These are phyloP conservation scores for Carassius gibelio DNA, from an alignment of 2,113 vertebrate genomes.

Conservation along the genomic window DNA sequence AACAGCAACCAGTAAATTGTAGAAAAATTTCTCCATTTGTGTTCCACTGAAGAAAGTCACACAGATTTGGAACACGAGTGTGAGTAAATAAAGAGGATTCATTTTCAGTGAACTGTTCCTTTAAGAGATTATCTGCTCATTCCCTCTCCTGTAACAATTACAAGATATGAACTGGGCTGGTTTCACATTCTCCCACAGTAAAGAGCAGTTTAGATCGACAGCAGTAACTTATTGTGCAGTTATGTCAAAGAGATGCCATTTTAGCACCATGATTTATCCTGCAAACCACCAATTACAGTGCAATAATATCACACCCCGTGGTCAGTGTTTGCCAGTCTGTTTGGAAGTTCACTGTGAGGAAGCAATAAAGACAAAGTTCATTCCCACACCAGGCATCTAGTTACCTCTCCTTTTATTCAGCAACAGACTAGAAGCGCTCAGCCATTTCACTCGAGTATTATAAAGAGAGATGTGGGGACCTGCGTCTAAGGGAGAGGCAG, in stretches of 20 bases:
- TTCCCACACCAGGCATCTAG: slow-evolving; percentile 52
- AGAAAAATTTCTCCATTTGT: neutral
- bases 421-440: slow-evolving; percentile 79
- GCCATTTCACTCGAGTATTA: slow-evolving; percentile 73
- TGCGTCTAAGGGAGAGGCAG: slow-evolving; percentile 74
- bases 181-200: neutral
- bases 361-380: slow-evolving; percentile 44
- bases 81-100: neutral
- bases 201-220: neutral
- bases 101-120: neutral
- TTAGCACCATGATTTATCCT: neutral
- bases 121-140: neutral
- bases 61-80: neutral
- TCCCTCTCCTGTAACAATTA: neutral
- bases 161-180: neutral
- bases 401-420: slow-evolving; percentile 78
- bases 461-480: slow-evolving; percentile 68
- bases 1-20: neutral
- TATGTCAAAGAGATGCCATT: slow-evolving; percentile 7
- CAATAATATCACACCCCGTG: neutral
- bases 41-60: neutral
- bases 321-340: slow-evolving; percentile 29
- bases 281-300: slow-evolving; percentile 13
- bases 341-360: neutral
- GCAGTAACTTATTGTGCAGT: neutral